Conservation (phyloP, 2,113 vertebrate species). For the Orientallactaga bullata region DNA sequence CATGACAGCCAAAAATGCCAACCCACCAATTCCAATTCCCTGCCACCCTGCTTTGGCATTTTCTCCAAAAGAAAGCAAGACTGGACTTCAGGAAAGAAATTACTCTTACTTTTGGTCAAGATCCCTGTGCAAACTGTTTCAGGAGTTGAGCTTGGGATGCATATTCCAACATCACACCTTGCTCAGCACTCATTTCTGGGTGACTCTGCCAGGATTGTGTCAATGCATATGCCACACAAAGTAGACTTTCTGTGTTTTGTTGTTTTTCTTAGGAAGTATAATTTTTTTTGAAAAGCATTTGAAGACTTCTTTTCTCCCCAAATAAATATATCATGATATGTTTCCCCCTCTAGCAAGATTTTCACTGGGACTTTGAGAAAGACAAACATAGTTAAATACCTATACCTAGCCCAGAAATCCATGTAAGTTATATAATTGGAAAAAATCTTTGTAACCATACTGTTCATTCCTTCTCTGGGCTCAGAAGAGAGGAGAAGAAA, state of each 20-base stretch:
- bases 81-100: neutral
- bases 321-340: conserved; percentile 57
- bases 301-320: conserved; percentile 37
- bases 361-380: conserved; percentile 50
- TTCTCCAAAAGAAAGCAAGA: neutral
- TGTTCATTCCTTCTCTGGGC: neutral
- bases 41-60: neutral
- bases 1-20: neutral
- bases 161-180: neutral
- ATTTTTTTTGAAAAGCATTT: neutral
- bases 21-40: neutral
- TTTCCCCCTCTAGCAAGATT: conserved; percentile 57
- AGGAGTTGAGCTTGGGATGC: neutral
- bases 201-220: neutral
- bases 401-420: conserved; percentile 69
- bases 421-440: conserved; percentile 35
- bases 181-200: neutral
- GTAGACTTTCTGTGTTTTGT: conserved; percentile 16
- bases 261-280: conserved; percentile 27
- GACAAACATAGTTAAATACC: conserved; percentile 77
- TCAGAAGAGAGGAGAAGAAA: neutral
- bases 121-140: neutral
- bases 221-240: neutral
- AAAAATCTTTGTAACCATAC: neutral
- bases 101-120: neutral